A percentile compares a stretch with the other conserved stretches of the same genome.
phyloP scores from a whole-genome alignment of 1,140 invertebrate species.

The Drosophila pandora region DNA sequence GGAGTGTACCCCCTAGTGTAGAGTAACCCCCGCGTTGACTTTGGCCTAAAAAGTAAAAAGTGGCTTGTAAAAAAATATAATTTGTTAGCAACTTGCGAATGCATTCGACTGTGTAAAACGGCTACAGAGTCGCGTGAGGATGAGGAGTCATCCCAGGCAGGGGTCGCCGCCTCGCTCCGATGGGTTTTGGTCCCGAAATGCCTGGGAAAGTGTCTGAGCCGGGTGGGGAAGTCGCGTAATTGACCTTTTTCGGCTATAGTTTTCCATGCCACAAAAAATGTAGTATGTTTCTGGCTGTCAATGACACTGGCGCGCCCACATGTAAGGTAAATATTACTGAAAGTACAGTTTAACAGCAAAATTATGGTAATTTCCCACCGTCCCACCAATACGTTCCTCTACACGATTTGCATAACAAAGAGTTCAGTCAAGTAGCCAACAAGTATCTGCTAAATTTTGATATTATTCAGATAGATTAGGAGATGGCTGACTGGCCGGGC shows the following conservation, averaged over 20 bases:
- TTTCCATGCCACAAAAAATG: constrained; percentile 41
- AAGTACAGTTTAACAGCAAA: constrained; percentile 52
- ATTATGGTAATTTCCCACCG: constrained; percentile 43
- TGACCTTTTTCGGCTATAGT: constrained; percentile 67
- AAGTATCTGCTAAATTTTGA: constrained; percentile 33
- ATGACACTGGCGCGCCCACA: constrained; percentile 51
- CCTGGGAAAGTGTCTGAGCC: constrained; percentile 59
- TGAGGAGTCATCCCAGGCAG: constrained; percentile 30
- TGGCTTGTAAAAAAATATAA: constrained; percentile 54
- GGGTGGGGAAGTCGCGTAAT: constrained; percentile 64
- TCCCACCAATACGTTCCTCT: constrained; percentile 19
- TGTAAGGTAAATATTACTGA: not conserved
- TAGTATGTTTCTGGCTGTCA: constrained; percentile 18
- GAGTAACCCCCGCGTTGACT: constrained; percentile 46
- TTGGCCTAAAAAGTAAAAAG: constrained; percentile 57
- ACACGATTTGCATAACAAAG: constrained; percentile 75
- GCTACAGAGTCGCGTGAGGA: constrained; percentile 50
- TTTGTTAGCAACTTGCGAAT: constrained; percentile 57
- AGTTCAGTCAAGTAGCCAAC: constrained; percentile 23
- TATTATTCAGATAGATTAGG: constrained; percentile 31
- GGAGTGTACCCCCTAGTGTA: not conserved
- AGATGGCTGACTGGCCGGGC: not conserved
- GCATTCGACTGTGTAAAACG: constrained; percentile 74
- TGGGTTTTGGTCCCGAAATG: constrained; percentile 17
- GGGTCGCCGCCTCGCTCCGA: constrained; percentile 41